phyloP scores from a whole-genome alignment of 2,888 invertebrate genomes.

The Laspeyria flexula region DNA sequence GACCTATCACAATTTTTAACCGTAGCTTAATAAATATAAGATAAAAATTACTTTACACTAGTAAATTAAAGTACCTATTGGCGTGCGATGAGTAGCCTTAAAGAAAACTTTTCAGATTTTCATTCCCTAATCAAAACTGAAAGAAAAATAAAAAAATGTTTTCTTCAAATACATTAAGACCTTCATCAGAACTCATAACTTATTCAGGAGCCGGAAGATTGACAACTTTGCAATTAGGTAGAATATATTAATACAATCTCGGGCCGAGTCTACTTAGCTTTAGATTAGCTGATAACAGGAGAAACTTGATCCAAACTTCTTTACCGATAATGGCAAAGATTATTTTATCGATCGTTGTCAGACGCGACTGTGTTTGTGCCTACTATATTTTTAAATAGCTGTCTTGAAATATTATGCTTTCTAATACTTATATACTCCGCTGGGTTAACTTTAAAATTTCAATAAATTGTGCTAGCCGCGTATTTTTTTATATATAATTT shows the following conservation, averaged over 20 bases:
- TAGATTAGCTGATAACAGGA: constrained; percentile 25
- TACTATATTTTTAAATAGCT: background rate
- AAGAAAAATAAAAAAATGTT: constrained; percentile 9
- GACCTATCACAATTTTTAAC: too few relatives aligned
- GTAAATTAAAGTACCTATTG: too few relatives aligned
- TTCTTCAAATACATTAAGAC: constrained; percentile 16
- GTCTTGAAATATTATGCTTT: too few relatives aligned
- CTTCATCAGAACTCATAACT: constrained; percentile 15
- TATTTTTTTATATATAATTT: too few relatives aligned
- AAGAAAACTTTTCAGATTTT: background rate
- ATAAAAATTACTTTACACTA: too few relatives aligned
- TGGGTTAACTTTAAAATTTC: too few relatives aligned
- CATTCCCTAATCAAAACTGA: constrained; percentile 1
- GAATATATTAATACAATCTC: constrained; percentile 40
- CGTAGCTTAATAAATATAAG: too few relatives aligned
- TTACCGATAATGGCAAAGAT: constrained; percentile 15
- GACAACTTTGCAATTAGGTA: constrained; percentile 60
- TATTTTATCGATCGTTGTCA: constrained; percentile 1
- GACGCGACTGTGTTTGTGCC: background rate
- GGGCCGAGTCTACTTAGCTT: constrained; percentile 10
- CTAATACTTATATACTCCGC: too few relatives aligned
- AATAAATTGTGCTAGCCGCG: too few relatives aligned
- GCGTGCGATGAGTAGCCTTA: background rate
- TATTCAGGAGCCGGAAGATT: constrained; percentile 41
- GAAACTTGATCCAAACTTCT: constrained; percentile 23